These are phyloP conservation scores for Neofelis nebulosa DNA, from an alignment of 2,113 vertebrate species.

Conservation along the genomic window DNA sequence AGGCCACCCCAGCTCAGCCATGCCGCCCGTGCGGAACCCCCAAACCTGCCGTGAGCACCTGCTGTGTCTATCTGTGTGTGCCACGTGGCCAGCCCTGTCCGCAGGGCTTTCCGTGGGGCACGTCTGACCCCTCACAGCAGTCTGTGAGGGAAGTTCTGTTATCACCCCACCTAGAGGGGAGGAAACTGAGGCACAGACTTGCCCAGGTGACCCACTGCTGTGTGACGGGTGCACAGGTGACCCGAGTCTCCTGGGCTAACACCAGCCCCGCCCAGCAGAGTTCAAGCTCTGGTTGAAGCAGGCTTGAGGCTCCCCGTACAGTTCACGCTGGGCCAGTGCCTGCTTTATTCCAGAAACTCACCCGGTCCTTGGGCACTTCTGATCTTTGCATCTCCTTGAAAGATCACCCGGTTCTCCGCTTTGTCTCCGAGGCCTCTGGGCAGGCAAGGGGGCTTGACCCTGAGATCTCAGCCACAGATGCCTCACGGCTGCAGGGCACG, in stretches of 20 bases:
- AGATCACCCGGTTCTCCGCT: background rate
- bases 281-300: accelerated
- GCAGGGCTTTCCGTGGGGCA: accelerated
- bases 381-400: background rate
- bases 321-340: accelerated
- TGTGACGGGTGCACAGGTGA: background rate
- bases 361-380: accelerated
- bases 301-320: background rate
- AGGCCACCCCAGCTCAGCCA: background rate
- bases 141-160: background rate
- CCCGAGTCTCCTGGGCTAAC: background rate
- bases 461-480: background rate
- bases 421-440: background rate
- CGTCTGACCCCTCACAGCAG: background rate
- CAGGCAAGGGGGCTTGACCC: background rate
- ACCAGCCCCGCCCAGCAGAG: background rate
- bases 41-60: accelerated
- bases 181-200: background rate
- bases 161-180: background rate
- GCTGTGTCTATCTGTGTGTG: background rate
- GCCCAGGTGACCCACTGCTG: background rate
- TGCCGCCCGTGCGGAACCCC: accelerated
- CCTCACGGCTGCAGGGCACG: accelerated
- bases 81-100: background rate
- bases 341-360: background rate